A percentile compares a stretch with the other conserved stretches of the same genome.
These are phyloP conservation scores for Actinemys pallida DNA, from an alignment of 2,113 vertebrate genomes.

Conservation along the genomic window DNA sequence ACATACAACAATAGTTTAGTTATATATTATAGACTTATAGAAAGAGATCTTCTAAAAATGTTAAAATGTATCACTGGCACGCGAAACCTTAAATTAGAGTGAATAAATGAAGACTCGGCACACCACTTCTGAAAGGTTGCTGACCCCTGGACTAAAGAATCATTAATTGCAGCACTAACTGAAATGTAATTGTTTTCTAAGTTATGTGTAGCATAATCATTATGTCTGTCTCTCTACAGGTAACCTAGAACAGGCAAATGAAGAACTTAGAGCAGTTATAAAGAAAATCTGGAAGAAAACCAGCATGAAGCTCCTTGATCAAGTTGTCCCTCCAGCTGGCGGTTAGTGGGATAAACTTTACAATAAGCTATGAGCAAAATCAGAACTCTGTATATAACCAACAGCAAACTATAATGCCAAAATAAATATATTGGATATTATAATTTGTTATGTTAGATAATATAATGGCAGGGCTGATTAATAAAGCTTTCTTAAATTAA, in stretches of 20 bases:
- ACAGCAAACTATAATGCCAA: background rate
- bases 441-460: background rate
- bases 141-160: background rate
- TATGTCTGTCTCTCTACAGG: constrained; percentile 78
- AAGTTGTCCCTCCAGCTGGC: constrained; percentile 98
- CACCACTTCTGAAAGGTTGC: too few species aligned
- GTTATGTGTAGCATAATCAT: background rate
- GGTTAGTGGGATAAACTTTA: constrained; percentile 87
- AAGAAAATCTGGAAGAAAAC: constrained; percentile 99
- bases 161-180: background rate
- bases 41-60: too few species aligned
- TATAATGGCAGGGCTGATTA: background rate
- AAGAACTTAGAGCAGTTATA: constrained; percentile 97
- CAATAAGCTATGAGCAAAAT: constrained; percentile 6
- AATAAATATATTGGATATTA: background rate
- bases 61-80: too few species aligned
- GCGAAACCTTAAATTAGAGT: too few species aligned
- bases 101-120: too few species aligned
- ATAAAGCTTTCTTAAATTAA: background rate
- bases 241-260: constrained; percentile 98
- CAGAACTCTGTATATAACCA: background rate
- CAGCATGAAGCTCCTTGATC: constrained; percentile 98
- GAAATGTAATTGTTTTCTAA: background rate
- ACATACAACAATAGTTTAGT: too few species aligned
- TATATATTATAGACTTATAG: too few species aligned